These are phyloP conservation scores for Tuta absoluta DNA, from an alignment of 2,888 invertebrate genomes.

Conservation along the genomic window DNA sequence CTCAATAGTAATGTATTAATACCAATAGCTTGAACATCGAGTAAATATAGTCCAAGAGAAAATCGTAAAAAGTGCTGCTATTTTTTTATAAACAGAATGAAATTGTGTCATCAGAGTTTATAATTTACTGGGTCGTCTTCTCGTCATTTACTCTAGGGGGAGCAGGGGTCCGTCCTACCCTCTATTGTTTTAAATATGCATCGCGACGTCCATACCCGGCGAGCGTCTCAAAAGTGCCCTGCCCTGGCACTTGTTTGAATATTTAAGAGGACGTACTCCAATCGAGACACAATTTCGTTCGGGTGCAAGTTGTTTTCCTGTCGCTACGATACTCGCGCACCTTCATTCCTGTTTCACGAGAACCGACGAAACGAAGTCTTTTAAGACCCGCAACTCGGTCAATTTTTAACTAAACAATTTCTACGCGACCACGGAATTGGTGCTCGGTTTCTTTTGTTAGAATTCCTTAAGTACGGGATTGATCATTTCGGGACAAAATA, in stretches of 20 bases:
- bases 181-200: conserved; percentile 73
- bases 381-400: conserved; percentile 3
- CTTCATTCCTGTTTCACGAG: conserved; percentile 24
- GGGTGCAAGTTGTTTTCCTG: conserved; percentile 38
- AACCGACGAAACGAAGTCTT: neutral
- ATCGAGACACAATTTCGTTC: conserved; percentile 59
- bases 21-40: too few relatives aligned
- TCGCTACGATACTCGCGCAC: neutral
- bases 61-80: neutral
- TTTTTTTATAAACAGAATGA: neutral
- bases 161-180: conserved; percentile 38
- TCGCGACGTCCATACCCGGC: conserved; percentile 59
- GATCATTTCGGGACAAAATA: neutral
- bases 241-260: conserved; percentile 68
- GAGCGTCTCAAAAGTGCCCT: conserved; percentile 67
- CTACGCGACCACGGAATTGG: conserved; percentile 6
- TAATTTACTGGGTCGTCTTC: conserved; percentile 45
- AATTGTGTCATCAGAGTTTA: conserved; percentile 28
- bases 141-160: conserved; percentile 45
- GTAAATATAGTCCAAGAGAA: neutral
- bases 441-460: neutral
- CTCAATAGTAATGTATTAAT: too few relatives aligned
- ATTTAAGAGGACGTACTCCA: conserved; percentile 68
- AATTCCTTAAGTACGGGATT: conserved; percentile 3
- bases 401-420: conserved; percentile 10